phyloP scores from a whole-genome alignment of 2,797 vertebrate species.

The Loris lydekkerianus region DNA sequence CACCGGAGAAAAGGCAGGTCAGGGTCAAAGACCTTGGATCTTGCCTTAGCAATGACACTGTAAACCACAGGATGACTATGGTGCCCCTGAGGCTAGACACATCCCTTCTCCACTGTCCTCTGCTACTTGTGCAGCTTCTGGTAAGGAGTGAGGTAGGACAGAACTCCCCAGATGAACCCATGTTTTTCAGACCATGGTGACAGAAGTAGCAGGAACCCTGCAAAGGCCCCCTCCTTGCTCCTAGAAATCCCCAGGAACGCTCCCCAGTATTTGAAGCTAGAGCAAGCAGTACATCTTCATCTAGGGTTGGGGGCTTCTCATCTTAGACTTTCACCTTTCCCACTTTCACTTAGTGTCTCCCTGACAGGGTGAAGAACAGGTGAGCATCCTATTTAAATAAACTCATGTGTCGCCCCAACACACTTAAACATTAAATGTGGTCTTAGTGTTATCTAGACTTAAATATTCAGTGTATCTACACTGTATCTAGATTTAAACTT shows the following conservation, averaged over 20 bases:
- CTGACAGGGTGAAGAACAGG: no score
- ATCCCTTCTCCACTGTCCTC: not conserved
- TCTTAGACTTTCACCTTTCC: not conserved
- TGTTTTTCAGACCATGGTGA: not conserved
- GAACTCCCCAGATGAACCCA: not conserved
- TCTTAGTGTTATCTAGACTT: no score
- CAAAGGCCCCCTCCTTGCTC: not conserved
- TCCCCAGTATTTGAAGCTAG: not conserved
- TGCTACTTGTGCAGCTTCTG: not conserved
- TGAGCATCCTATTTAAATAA: no score
- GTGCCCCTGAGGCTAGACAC: not conserved
- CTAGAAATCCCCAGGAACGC: not conserved
- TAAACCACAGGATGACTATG: not conserved
- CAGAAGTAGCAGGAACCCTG: not conserved
- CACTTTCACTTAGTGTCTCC: not conserved
- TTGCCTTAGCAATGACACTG: not conserved
- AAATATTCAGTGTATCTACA: no score
- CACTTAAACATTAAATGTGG: no score
- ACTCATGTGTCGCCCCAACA: no score
- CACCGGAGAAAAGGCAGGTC: fast-evolving
- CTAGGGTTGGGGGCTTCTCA: not conserved
- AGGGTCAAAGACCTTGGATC: not conserved
- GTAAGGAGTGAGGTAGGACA: not conserved
- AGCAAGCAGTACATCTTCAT: not conserved
- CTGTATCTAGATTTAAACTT: not conserved